These are phyloP conservation scores for Litoditis marina DNA, from an alignment of 2,888 invertebrate species.

Conservation along the genomic window DNA sequence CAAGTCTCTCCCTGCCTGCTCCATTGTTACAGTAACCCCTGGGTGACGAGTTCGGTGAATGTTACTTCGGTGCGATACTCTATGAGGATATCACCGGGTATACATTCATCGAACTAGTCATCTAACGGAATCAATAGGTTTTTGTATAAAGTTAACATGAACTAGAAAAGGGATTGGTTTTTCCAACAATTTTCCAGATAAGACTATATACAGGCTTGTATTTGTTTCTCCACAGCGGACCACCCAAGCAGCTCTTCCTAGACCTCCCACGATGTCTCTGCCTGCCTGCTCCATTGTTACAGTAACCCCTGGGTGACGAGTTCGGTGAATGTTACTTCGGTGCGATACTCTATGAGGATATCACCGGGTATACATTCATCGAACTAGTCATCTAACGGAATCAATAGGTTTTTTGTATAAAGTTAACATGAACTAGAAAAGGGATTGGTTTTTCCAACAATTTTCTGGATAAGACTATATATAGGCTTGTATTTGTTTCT, in stretches of 20 bases:
- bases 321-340: constrained; percentile 21
- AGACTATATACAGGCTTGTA: too few relatives aligned
- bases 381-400: too few relatives aligned
- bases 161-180: too few relatives aligned
- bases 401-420: too few relatives aligned
- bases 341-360: constrained; percentile 14
- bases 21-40: not conserved
- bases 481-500: too few relatives aligned
- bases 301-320: not conserved
- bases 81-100: constrained; percentile 29
- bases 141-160: too few relatives aligned
- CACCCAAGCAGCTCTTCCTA: too few relatives aligned
- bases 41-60: constrained; percentile 21
- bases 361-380: constrained; percentile 32
- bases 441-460: too few relatives aligned
- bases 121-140: too few relatives aligned
- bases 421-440: too few relatives aligned
- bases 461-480: too few relatives aligned
- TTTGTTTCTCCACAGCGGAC: constrained; percentile 5
- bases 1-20: constrained; percentile 1
- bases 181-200: too few relatives aligned
- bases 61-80: constrained; percentile 27
- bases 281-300: not conserved
- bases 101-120: constrained; percentile 26
- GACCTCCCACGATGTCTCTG: constrained; percentile 1